These are phyloP conservation scores for Corythoichthys intestinalis DNA, from an alignment of 2,113 vertebrate species.

Conservation along the genomic window DNA sequence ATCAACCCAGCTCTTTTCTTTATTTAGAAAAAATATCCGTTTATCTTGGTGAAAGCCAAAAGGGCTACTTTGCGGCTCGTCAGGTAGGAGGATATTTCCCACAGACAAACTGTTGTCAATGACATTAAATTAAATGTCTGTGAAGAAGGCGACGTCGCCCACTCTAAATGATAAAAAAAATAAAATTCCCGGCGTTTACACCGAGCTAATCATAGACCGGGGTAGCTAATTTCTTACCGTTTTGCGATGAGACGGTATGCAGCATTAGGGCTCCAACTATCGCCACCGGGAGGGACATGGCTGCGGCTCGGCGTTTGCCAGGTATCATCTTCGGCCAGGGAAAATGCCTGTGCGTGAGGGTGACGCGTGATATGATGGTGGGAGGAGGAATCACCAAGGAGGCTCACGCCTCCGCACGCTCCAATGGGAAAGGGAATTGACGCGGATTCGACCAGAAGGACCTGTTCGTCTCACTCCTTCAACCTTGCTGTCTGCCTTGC, in stretches of 20 bases:
- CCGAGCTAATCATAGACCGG: conserved; percentile 2
- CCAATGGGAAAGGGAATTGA: conserved; percentile 21
- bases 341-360: conserved; percentile 34
- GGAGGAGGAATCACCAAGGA: conserved; percentile 13
- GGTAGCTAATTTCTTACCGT: conserved; percentile 58
- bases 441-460: conserved; percentile 27
- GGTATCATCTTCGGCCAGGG: conserved; percentile 54
- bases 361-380: conserved; percentile 28
- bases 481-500: conserved; percentile 5
- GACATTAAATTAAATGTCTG: not conserved
- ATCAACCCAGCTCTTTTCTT: not conserved
- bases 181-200: conserved; percentile 22
- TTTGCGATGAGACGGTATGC: conserved; percentile 68
- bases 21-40: not conserved
- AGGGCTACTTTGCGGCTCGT: conserved; percentile 16
- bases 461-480: conserved; percentile 19
- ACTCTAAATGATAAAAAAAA: not conserved
- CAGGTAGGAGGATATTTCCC: not conserved
- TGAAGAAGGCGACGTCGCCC: conserved; percentile 5
- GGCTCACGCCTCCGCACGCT: conserved; percentile 23
- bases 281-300: conserved; percentile 57
- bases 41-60: not conserved
- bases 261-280: conserved; percentile 66
- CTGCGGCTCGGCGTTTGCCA: conserved; percentile 51
- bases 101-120: not conserved